Evolutionary conservation across 1,140 invertebrate species (phyloP).

Genomic region (Mercenaria mercenaria): DNA sequence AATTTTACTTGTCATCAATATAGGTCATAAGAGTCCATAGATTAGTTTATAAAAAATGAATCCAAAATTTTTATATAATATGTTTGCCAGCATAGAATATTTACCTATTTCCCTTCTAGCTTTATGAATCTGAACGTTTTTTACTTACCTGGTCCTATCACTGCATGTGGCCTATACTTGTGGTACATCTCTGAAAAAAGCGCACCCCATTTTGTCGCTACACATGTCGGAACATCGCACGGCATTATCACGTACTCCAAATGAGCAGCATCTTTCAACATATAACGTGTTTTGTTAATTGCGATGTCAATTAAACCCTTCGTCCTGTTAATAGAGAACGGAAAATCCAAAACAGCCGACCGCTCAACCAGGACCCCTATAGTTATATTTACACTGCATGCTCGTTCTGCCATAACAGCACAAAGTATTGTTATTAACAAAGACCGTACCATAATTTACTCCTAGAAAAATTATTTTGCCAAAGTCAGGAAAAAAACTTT

Average conservation of each 20-base stretch:
- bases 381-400: conserved; percentile 4
- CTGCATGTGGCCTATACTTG: conserved; percentile 8
- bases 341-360: conserved; percentile 36
- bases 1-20: no score
- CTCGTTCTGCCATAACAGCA: no score
- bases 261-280: not conserved
- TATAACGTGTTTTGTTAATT: conserved; percentile 5
- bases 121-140: no score
- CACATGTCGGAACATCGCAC: conserved; percentile 34
- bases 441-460: no score
- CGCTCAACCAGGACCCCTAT: conserved; percentile 15
- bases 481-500: no score
- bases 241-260: conserved; percentile 3
- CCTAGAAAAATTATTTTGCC: no score
- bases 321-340: conserved; percentile 44
- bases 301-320: conserved; percentile 34
- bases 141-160: conserved; percentile 46
- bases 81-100: no score
- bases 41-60: no score
- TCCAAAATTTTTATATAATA: no score
- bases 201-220: conserved; percentile 35
- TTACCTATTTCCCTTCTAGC: no score
- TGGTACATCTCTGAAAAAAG: conserved; percentile 9
- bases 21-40: no score
- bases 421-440: no score